These are phyloP conservation scores for Gobionotothen gibberifrons DNA, from an alignment of 2,797 vertebrate species.

Conservation along the genomic window DNA sequence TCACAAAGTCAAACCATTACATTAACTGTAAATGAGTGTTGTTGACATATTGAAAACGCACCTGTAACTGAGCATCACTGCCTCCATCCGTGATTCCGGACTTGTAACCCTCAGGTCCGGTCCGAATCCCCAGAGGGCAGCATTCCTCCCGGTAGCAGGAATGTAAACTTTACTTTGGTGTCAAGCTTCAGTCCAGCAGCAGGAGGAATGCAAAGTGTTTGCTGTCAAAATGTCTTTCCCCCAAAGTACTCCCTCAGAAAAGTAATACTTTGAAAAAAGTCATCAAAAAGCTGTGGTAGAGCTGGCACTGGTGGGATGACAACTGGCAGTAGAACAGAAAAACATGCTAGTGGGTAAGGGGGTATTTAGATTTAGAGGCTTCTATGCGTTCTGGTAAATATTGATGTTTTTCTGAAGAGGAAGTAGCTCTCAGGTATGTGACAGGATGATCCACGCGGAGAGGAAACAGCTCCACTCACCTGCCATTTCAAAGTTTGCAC, in stretches of 20 bases:
- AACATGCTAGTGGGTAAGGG: constrained; percentile 38
- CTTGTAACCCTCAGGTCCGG: constrained; percentile 32
- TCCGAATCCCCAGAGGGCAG: constrained; percentile 60
- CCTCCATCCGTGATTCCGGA: constrained; percentile 25
- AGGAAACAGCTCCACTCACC: constrained; percentile 65
- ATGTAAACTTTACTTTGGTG: constrained; percentile 87
- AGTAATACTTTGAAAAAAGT: constrained; percentile 66
- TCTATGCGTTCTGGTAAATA: constrained; percentile 78
- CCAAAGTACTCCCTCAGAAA: constrained; percentile 66
- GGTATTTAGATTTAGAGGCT: constrained; percentile 52
- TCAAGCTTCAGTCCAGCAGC: constrained; percentile 46
- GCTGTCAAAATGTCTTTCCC: constrained; percentile 67
- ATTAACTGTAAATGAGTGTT: constrained; percentile 4
- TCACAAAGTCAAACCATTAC: not conserved
- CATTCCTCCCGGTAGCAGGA: constrained; percentile 73
- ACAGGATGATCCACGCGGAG: constrained; percentile 66
- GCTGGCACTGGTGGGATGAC: constrained; percentile 64
- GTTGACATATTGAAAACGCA: constrained; percentile 14
- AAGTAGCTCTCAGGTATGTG: constrained; percentile 72
- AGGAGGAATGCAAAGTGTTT: constrained; percentile 72
- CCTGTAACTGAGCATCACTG: constrained; percentile 27
- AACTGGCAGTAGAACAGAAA: constrained; percentile 73
- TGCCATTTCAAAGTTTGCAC: constrained; percentile 57
- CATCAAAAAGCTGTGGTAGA: constrained; percentile 82
- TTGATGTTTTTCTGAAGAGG: constrained; percentile 81